phyloP scores from a whole-genome alignment of 2,888 invertebrate species.

The Ormia ochracea region DNA sequence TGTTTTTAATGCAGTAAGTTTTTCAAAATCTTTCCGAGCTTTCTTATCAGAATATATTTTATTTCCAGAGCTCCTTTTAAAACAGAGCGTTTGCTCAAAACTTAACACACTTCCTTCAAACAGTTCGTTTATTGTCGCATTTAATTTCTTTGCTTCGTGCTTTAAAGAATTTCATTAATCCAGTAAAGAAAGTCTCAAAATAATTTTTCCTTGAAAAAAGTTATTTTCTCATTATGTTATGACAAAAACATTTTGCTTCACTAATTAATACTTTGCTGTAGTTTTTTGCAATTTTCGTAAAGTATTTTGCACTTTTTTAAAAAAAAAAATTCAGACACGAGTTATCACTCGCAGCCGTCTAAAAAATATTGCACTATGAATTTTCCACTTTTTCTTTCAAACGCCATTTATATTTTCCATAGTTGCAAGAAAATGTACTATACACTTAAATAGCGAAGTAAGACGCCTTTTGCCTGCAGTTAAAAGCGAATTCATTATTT shows the following conservation, averaged over 20 bases:
- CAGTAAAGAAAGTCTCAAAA: conserved; percentile 30
- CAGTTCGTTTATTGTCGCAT: conserved; percentile 50
- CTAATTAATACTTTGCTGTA: conserved; percentile 14
- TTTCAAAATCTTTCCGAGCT: neutral
- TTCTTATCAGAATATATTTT: neutral
- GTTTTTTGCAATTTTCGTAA: conserved; percentile 52
- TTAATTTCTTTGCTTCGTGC: conserved; percentile 30
- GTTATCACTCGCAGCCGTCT: conserved; percentile 38
- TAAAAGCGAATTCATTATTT: too few relatives aligned
- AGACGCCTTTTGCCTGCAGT: too few relatives aligned
- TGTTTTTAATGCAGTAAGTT: neutral
- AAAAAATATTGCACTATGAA: conserved; percentile 38
- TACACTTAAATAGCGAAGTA: too few relatives aligned
- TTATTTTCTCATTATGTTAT: conserved; percentile 38
- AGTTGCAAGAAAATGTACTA: conserved; percentile 26
- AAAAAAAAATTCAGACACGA: conserved; percentile 22
- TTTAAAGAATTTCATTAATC: conserved; percentile 48
- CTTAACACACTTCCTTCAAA: conserved; percentile 26
- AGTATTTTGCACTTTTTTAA: conserved; percentile 22
- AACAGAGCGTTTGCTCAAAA: conserved; percentile 40
- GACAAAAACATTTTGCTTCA: conserved; percentile 26
- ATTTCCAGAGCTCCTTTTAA: conserved; percentile 15
- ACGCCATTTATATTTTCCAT: conserved; percentile 59
- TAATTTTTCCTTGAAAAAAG: conserved; percentile 34
- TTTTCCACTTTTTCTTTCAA: conserved; percentile 35